A percentile compares a stretch with the other conserved stretches of the same genome.
Evolutionary conservation across 2,113 vertebrate species (phyloP).

Genomic region (Amphilophus citrinellus): DNA sequence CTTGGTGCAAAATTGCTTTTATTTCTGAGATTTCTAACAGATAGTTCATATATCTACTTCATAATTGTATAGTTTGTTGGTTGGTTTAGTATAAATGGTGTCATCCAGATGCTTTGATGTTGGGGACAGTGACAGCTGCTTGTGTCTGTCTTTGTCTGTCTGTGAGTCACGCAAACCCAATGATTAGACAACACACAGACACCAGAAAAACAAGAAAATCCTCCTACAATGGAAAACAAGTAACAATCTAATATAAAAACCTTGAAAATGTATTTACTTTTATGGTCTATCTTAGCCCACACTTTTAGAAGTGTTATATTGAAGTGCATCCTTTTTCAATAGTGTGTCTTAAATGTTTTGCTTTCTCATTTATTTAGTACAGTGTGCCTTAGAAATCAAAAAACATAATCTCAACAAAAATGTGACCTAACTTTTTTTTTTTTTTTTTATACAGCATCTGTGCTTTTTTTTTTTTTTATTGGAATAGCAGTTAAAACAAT

Average conservation of each 20-base stretch:
- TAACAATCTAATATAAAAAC: not conserved
- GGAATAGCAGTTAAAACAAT: not conserved
- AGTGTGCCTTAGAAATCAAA: not conserved
- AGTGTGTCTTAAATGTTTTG: not conserved
- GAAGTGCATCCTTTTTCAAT: not conserved
- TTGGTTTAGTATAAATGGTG: constrained; percentile 13
- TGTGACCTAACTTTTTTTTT: not conserved
- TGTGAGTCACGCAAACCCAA: constrained; percentile 25
- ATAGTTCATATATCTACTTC: not conserved
- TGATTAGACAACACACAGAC: not conserved
- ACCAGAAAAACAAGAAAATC: constrained; percentile 7
- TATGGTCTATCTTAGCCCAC: constrained; percentile 7
- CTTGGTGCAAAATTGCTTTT: not conserved
- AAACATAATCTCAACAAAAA: not conserved
- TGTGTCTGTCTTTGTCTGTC: not conserved
- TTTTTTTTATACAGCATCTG: not conserved
- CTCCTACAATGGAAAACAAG: not conserved
- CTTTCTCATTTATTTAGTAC: not conserved
- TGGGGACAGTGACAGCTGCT: constrained; percentile 14
- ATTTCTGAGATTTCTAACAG: constrained; percentile 2
- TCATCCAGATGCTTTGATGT: constrained; percentile 17
- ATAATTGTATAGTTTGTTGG: constrained; percentile 2
- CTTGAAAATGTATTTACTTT: constrained; percentile 15
- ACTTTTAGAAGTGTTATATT: not conserved
- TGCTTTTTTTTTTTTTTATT: not conserved